Percentiles rank a stretch among this genome's conserved stretches.
Conservation (phyloP, 2,113 vertebrate genomes). For the Vidua macroura region DNA sequence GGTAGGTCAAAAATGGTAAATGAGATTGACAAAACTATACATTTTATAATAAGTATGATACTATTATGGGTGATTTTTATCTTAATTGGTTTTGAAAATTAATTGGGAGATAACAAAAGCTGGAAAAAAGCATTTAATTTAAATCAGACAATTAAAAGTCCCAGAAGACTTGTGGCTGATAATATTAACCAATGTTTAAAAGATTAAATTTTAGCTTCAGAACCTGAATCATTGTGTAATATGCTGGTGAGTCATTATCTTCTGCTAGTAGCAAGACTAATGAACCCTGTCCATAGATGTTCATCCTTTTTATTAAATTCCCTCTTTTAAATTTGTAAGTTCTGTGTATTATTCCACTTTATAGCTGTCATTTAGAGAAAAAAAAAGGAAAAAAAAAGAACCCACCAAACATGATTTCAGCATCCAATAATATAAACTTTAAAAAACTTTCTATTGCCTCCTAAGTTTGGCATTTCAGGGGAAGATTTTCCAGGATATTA, state of each 20-base stretch:
- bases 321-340: not conserved
- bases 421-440: not conserved
- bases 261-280: conserved; percentile 29
- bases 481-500: not conserved
- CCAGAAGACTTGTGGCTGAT: conserved; percentile 36
- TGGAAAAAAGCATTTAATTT: conserved; percentile 63
- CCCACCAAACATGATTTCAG: not conserved
- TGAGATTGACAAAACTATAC: conserved; percentile 46
- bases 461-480: not conserved
- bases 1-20: conserved; percentile 60
- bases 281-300: not conserved
- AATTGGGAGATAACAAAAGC: conserved; percentile 70
- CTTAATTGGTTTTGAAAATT: conserved; percentile 76
- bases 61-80: conserved; percentile 70
- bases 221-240: conserved; percentile 42
- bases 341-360: not conserved
- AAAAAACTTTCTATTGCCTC: not conserved
- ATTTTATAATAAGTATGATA: conserved; percentile 59
- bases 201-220: conserved; percentile 57
- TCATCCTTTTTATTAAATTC: conserved; percentile 11
- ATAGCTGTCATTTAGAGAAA: not conserved
- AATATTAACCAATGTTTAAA: conserved; percentile 62
- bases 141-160: conserved; percentile 62
- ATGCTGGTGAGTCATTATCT: conserved; percentile 39
- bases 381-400: not conserved